These are phyloP conservation scores for Temnothorax curvispinosus DNA, from an alignment of 1,140 invertebrate species.

Conservation along the genomic window DNA sequence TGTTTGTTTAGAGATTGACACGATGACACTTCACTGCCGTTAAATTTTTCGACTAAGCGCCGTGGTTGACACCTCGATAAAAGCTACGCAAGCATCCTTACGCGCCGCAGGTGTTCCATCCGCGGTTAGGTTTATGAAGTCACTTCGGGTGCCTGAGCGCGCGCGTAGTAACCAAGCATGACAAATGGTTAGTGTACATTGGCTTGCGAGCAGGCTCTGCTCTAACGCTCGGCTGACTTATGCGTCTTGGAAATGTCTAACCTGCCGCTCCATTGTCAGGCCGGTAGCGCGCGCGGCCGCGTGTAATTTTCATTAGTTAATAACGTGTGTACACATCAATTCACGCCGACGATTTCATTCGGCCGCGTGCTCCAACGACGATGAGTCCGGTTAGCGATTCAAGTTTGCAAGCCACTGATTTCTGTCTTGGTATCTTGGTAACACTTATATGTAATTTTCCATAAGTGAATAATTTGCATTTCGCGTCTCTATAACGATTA, in stretches of 20 bases:
- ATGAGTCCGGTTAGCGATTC: not conserved
- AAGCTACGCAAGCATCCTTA: constrained; percentile 65
- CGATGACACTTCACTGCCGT: constrained; percentile 12
- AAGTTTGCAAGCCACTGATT: constrained; percentile 3
- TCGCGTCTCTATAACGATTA: not conserved
- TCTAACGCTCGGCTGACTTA: constrained; percentile 56
- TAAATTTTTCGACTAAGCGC: constrained; percentile 67
- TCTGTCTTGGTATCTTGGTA: not conserved
- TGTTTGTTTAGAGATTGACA: constrained; percentile 31
- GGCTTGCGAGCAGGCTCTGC: constrained; percentile 47
- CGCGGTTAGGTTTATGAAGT: constrained; percentile 70
- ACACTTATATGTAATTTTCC: not conserved
- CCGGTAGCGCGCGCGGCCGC: constrained; percentile 4
- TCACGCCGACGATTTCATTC: constrained; percentile 35
- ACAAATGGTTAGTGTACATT: constrained; percentile 71
- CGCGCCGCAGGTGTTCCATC: constrained; percentile 69
- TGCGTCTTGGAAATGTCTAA: constrained; percentile 55
- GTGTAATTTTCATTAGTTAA: constrained; percentile 67
- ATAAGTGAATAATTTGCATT: not conserved
- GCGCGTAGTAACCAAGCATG: constrained; percentile 70
- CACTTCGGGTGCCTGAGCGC: constrained; percentile 57
- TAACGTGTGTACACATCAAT: constrained; percentile 45
- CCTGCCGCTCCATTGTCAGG: constrained; percentile 52
- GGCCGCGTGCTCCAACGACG: not conserved
- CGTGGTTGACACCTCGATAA: constrained; percentile 70